A percentile compares a stretch with the other conserved stretches of the same genome.
Evolutionary conservation across 1,140 invertebrate species (phyloP).

Genomic region (Drosophila mayri): DNA sequence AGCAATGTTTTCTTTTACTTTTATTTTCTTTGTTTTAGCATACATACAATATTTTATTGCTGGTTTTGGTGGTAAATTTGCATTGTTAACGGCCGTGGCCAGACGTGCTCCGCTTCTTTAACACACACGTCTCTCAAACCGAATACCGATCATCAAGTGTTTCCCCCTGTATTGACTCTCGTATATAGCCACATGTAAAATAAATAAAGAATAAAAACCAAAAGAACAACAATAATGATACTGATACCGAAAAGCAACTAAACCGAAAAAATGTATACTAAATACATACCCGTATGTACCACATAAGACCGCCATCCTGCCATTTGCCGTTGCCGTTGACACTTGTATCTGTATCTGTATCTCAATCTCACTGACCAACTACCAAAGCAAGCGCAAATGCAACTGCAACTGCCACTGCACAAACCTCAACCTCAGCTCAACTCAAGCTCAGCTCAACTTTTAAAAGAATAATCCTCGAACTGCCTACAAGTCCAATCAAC

Average conservation of each 20-base stretch:
- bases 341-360: conserved; percentile 56
- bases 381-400: conserved; percentile 61
- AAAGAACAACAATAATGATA: conserved; percentile 35
- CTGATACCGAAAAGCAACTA: conserved; percentile 57
- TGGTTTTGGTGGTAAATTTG: conserved; percentile 82
- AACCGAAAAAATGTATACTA: conserved; percentile 73
- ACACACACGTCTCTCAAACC: conserved; percentile 68
- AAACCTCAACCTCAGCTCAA: conserved; percentile 63
- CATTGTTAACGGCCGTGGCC: conserved; percentile 80
- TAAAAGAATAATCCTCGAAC: conserved; percentile 68
- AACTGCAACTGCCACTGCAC: conserved; percentile 59
- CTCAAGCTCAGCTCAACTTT: conserved; percentile 51
- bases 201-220: conserved; percentile 29
- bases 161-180: conserved; percentile 48
- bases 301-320: conserved; percentile 67
- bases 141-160: conserved; percentile 66
- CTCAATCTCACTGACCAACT: conserved; percentile 77
- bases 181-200: conserved; percentile 65
- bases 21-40: conserved; percentile 82
- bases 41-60: conserved; percentile 82
- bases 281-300: conserved; percentile 56
- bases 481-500: conserved; percentile 64
- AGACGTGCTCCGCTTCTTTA: conserved; percentile 76
- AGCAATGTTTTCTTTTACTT: conserved; percentile 82
- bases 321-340: conserved; percentile 55